A percentile compares a stretch with the other conserved stretches of the same genome.
phyloP scores from a whole-genome alignment of 2,797 vertebrate genomes.

The Iguana delicatissima region DNA sequence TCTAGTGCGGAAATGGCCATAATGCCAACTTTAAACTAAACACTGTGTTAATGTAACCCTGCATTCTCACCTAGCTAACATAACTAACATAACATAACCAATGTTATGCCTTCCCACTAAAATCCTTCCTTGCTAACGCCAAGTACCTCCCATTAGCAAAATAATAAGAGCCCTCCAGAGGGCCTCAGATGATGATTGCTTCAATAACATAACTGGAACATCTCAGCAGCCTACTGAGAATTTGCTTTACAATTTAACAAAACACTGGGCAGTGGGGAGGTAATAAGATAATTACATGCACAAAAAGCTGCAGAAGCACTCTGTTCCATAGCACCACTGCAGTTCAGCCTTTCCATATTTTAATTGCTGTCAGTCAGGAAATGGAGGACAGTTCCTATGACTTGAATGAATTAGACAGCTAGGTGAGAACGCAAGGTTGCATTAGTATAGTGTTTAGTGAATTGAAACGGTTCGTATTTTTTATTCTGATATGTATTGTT shows the following conservation, averaged over 20 bases:
- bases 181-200: slow-evolving; percentile 25
- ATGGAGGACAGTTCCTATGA: background rate
- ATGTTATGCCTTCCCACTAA: background rate
- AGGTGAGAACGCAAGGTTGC: background rate
- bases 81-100: background rate
- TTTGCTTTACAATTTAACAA: slow-evolving; percentile 19
- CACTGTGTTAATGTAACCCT: too few species aligned
- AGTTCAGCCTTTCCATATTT: background rate
- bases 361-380: background rate
- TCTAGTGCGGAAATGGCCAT: too few species aligned
- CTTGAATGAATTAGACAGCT: background rate
- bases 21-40: background rate
- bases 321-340: background rate
- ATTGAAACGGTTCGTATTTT: background rate
- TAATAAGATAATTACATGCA: slow-evolving; percentile 15
- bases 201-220: slow-evolving; percentile 22
- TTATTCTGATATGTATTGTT: background rate
- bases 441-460: background rate
- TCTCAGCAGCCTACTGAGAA: slow-evolving; percentile 25
- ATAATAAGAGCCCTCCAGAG: background rate
- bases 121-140: slow-evolving; percentile 15
- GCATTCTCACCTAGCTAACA: too few species aligned
- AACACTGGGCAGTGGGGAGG: slow-evolving; percentile 18
- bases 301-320: background rate
- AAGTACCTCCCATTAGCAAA: slow-evolving; percentile 1